phyloP scores from a whole-genome alignment of 2,888 invertebrate species.

The Drosophila pseudotalamancana region DNA sequence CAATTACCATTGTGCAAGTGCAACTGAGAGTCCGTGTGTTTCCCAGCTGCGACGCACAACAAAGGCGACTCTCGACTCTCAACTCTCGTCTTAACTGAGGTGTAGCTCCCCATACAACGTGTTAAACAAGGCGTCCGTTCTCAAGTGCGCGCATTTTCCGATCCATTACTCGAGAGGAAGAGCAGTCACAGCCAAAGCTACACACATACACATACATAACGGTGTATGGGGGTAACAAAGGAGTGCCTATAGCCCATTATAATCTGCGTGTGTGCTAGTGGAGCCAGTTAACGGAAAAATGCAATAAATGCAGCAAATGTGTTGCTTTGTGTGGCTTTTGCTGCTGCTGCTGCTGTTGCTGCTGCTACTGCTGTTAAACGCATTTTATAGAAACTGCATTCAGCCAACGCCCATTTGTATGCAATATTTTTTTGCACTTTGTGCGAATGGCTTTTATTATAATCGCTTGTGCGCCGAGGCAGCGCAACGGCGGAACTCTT shows the following conservation, averaged over 20 bases:
- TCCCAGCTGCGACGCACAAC: not conserved
- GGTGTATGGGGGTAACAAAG: too few species aligned
- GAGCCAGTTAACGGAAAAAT: conserved; percentile 67
- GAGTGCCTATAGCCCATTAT: conserved; percentile 38
- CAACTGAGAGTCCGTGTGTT: not conserved
- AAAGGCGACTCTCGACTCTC: conserved; percentile 1
- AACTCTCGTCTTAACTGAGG: conserved; percentile 6
- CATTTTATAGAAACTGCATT: conserved; percentile 73
- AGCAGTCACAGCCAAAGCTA: conserved; percentile 62
- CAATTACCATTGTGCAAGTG: conserved; percentile 1
- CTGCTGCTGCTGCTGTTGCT: conserved; percentile 17
- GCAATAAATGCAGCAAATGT: conserved; percentile 60
- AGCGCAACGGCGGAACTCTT: conserved; percentile 34
- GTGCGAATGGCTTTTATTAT: conserved; percentile 62
- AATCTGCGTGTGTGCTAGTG: not conserved
- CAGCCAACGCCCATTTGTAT: conserved; percentile 52
- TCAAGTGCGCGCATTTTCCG: conserved; percentile 76
- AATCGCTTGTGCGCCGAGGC: conserved; percentile 39
- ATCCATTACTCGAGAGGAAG: too few species aligned
- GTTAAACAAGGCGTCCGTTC: conserved; percentile 60
- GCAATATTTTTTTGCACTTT: conserved; percentile 39
- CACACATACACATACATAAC: too few species aligned
- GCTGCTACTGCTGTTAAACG: conserved; percentile 61
- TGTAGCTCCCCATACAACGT: conserved; percentile 19
- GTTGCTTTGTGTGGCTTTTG: conserved; percentile 56